phyloP scores from a whole-genome alignment of 2,113 vertebrate genomes.

The Cisticola juncidis region DNA sequence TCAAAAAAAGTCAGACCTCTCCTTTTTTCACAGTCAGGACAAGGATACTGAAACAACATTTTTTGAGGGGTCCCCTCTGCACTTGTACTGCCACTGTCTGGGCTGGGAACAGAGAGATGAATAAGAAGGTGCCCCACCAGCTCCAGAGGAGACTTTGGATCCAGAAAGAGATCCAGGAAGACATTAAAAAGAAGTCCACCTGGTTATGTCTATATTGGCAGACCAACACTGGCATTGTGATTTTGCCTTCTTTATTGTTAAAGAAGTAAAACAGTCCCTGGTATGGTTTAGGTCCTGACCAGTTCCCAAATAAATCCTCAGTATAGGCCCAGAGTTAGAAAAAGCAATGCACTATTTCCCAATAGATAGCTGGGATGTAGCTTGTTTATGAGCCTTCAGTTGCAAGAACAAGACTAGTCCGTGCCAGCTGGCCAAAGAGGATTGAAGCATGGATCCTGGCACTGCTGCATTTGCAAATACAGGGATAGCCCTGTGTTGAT shows the following conservation, averaged over 20 bases:
- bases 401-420: not conserved
- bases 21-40: not conserved
- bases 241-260: not conserved
- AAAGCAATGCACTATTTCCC: not conserved
- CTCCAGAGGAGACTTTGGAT: not conserved
- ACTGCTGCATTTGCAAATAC: not conserved
- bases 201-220: not conserved
- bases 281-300: not conserved
- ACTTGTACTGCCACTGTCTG: not conserved
- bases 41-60: not conserved
- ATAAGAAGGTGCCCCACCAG: not conserved
- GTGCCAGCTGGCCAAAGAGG: not conserved
- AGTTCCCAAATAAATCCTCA: not conserved
- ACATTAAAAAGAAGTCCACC: not conserved
- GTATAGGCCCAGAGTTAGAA: not conserved
- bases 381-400: not conserved
- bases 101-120: not conserved
- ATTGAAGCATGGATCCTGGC: not conserved
- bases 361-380: not conserved
- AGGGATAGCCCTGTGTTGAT: not conserved
- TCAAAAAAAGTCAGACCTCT: not conserved
- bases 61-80: not conserved
- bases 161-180: not conserved
- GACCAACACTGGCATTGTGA: rapidly evolving
- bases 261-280: not conserved